Evolutionary conservation across 1,140 invertebrate genomes (phyloP).

Genomic region (Pseudomyrmex sp.): DNA sequence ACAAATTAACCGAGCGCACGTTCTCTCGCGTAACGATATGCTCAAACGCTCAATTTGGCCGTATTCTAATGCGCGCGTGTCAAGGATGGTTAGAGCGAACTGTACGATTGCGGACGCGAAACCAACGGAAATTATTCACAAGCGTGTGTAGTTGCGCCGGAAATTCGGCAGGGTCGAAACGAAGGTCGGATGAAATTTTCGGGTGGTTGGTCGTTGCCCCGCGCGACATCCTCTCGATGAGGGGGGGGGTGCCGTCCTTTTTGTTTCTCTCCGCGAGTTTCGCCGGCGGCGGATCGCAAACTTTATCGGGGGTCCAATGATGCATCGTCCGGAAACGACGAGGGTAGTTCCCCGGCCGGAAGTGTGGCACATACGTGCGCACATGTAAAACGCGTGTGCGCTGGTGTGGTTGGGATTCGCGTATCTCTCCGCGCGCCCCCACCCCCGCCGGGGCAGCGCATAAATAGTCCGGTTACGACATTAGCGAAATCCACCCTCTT

Average conservation of each 20-base stretch:
- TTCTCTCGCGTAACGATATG: not conserved
- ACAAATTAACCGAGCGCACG: too few species aligned
- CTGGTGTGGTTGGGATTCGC: not conserved
- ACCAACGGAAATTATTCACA: slow-evolving; percentile 61
- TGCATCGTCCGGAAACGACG: slow-evolving; percentile 80
- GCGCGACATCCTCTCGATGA: not conserved
- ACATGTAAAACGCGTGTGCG: not conserved
- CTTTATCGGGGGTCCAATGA: slow-evolving; percentile 81
- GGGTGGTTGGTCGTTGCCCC: not conserved
- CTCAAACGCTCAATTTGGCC: slow-evolving; percentile 2
- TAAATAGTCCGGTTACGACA: slow-evolving; percentile 55
- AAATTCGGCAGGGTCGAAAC: slow-evolving; percentile 24
- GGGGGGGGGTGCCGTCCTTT: slow-evolving; percentile 46
- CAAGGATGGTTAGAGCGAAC: slow-evolving; percentile 4
- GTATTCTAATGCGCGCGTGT: not conserved
- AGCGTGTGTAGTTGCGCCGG: slow-evolving; percentile 43
- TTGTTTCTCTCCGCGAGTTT: slow-evolving; percentile 59
- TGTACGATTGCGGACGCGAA: slow-evolving; percentile 15
- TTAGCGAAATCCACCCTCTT: slow-evolving; percentile 33
- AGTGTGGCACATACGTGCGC: slow-evolving; percentile 69
- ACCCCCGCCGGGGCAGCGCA: slow-evolving; percentile 39
- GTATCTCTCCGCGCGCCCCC: slow-evolving; percentile 54
- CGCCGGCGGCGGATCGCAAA: slow-evolving; percentile 73
- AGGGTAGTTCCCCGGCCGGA: slow-evolving; percentile 77
- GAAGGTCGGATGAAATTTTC: slow-evolving; percentile 61